Evolutionary conservation across 2,888 invertebrate species (phyloP).

Genomic region (Watsonalla binaria): DNA sequence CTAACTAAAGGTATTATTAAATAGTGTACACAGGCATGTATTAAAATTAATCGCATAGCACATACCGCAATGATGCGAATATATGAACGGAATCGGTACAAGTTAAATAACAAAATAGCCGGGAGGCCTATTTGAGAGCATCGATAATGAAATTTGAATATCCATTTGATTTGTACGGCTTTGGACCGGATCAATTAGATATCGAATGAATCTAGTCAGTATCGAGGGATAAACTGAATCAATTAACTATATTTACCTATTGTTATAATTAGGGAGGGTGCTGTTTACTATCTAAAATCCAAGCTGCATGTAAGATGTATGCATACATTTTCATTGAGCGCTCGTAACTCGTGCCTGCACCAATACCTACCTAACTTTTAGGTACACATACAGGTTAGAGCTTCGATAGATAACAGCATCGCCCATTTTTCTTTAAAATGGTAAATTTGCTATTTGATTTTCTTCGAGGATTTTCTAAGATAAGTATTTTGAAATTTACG

Average conservation of each 20-base stretch:
- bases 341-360: too few relatives aligned
- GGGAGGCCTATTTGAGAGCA: constrained; percentile 5
- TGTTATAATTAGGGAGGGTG: too few relatives aligned
- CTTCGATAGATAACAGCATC: too few relatives aligned
- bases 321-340: too few relatives aligned
- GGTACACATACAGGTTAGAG: too few relatives aligned
- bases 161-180: neutral
- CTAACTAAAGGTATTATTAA: neutral
- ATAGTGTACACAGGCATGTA: constrained; percentile 14
- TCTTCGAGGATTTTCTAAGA: neutral
- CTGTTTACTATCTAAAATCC: too few relatives aligned
- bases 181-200: neutral
- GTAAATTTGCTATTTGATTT: neutral
- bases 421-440: too few relatives aligned
- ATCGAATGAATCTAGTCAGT: neutral
- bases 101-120: constrained; percentile 28
- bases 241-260: neutral
- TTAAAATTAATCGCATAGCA: constrained; percentile 11
- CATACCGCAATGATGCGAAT: constrained; percentile 30
- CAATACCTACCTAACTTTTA: too few relatives aligned
- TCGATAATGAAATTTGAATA: neutral
- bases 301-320: too few relatives aligned
- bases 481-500: constrained; percentile 1
- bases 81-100: constrained; percentile 34
- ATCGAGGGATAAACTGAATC: neutral